Percentiles rank a stretch among this genome's conserved stretches.
These are phyloP conservation scores for Cyphomyrus discorhynchus DNA, from an alignment of 2,113 vertebrate species.

Conservation along the genomic window DNA sequence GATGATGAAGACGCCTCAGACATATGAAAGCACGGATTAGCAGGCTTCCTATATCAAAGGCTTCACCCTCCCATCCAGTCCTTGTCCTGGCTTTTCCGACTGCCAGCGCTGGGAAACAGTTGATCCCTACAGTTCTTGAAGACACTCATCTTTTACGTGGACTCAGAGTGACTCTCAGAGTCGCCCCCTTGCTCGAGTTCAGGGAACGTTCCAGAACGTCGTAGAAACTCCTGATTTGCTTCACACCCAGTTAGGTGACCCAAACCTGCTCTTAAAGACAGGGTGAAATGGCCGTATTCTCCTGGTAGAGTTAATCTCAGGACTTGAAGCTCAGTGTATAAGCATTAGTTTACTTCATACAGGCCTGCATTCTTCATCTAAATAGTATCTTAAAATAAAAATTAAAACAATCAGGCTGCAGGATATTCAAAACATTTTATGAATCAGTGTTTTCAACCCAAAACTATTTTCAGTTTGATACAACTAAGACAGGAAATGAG, in stretches of 20 bases:
- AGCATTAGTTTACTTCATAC: not conserved
- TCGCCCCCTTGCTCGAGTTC: not conserved
- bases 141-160: not conserved
- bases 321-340: not conserved
- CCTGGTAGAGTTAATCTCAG: not conserved
- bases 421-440: not conserved
- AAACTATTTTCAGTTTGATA: not conserved
- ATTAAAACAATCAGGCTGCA: not conserved
- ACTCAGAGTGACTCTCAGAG: not conserved
- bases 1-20: constrained; percentile 35
- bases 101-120: not conserved
- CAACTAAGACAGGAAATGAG: not conserved
- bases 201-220: not conserved
- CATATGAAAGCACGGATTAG: constrained; percentile 39
- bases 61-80: not conserved
- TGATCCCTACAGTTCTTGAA: not conserved
- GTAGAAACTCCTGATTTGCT: not conserved
- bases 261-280: not conserved
- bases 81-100: constrained; percentile 6
- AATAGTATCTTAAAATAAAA: not conserved
- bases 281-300: not conserved
- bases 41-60: constrained; percentile 40
- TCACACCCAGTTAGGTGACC: not conserved
- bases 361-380: not conserved
- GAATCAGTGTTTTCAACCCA: not conserved